Evolutionary conservation across 2,797 vertebrate species (phyloP).

Genomic region (Melanotaenia maccullochi): DNA sequence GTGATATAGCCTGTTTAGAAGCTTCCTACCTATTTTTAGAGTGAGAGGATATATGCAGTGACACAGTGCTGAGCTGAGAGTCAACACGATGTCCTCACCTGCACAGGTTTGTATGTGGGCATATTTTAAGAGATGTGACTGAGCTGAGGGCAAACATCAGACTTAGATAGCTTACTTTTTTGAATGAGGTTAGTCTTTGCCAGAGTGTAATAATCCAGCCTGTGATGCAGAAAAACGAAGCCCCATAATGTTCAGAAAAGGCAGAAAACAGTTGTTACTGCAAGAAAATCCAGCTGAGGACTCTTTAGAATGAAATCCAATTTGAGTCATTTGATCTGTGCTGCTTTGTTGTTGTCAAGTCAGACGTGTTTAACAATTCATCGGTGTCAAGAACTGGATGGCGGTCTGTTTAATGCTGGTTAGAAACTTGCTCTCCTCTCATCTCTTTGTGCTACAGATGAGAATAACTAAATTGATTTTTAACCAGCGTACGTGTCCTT

Average conservation of each 20-base stretch:
- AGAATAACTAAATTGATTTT: background rate
- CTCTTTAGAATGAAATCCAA: slow-evolving; percentile 7
- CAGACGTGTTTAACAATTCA: slow-evolving; percentile 15
- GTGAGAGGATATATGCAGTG: slow-evolving; percentile 40
- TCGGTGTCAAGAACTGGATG: background rate
- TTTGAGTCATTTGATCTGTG: slow-evolving; percentile 13
- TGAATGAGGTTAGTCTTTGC: slow-evolving; percentile 2
- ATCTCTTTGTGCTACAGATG: background rate
- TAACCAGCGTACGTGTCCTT: background rate
- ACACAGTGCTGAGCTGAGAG: slow-evolving; percentile 49
- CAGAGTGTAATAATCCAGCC: background rate
- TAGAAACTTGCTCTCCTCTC: background rate
- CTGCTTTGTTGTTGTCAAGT: slow-evolving; percentile 10
- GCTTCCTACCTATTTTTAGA: slow-evolving; percentile 59
- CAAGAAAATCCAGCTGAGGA: background rate
- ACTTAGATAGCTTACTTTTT: background rate
- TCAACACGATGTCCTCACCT: slow-evolving; percentile 51
- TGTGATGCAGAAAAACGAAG: background rate
- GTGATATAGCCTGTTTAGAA: slow-evolving; percentile 31
- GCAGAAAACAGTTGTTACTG: background rate
- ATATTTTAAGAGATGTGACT: slow-evolving; percentile 1
- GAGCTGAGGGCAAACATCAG: background rate
- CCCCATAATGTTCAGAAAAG: background rate
- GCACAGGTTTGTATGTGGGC: slow-evolving; percentile 4
- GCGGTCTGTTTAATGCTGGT: background rate